Evolutionary conservation across 2,797 vertebrate genomes (phyloP).

Genomic region (Smutsia temminckii): DNA sequence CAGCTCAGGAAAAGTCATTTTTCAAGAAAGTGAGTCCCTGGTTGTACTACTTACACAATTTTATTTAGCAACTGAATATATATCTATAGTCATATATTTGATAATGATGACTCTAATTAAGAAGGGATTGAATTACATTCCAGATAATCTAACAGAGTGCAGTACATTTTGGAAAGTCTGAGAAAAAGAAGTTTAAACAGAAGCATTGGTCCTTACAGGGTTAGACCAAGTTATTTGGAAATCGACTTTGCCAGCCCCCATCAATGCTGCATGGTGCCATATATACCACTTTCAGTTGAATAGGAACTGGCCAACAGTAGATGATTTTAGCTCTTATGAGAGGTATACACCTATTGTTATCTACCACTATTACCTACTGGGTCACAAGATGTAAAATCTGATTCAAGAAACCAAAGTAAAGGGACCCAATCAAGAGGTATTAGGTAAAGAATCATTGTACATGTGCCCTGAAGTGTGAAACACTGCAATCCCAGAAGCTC

Average conservation of each 20-base stretch:
- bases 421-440: not conserved
- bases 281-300: not conserved
- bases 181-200: not conserved
- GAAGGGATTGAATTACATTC: not conserved
- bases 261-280: not conserved
- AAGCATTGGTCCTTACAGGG: not conserved
- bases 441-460: not conserved
- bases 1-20: not conserved
- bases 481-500: not conserved
- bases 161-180: slow-evolving; percentile 4
- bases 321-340: not conserved
- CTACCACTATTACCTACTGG: not conserved
- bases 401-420: not conserved
- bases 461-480: not conserved
- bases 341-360: not conserved
- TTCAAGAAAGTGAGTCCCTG: not conserved
- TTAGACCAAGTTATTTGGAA: slow-evolving; percentile 22
- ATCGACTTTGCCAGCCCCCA: not conserved
- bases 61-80: slow-evolving; percentile 14
- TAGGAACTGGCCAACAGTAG: not conserved
- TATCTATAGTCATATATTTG: not conserved
- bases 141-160: not conserved
- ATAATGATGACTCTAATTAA: not conserved
- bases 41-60: not conserved
- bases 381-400: not conserved